phyloP scores from a whole-genome alignment of 2,888 invertebrate species.

The Lasioglossum leucozonium region DNA sequence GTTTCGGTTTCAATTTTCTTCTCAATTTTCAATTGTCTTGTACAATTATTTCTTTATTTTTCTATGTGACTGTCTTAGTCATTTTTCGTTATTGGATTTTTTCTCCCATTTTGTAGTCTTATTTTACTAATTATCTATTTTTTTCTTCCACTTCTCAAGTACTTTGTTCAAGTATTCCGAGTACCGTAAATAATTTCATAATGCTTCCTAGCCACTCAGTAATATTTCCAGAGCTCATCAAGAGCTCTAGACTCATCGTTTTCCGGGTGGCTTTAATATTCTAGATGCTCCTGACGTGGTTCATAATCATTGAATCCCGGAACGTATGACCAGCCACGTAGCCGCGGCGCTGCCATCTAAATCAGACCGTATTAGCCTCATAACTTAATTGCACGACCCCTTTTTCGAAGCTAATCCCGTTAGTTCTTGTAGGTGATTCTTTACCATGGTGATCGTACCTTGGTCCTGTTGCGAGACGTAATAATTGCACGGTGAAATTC shows the following conservation, averaged over 20 bases:
- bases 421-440: background rate
- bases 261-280: background rate
- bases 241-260: too few relatives aligned
- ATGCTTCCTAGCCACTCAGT: background rate
- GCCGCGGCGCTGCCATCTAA: background rate
- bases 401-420: slow-evolving; percentile 22
- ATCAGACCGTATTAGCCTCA: slow-evolving; percentile 8
- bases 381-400: slow-evolving; percentile 32
- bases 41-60: too few relatives aligned
- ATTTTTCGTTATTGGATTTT: too few relatives aligned
- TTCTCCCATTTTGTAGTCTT: too few relatives aligned
- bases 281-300: background rate
- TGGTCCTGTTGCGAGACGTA: background rate
- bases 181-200: background rate
- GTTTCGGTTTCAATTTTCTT: background rate
- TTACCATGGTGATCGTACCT: background rate
- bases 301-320: background rate
- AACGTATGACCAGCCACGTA: background rate
- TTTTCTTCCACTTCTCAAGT: too few relatives aligned
- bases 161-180: too few relatives aligned
- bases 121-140: too few relatives aligned
- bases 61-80: too few relatives aligned
- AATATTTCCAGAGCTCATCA: background rate
- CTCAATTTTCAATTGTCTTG: too few relatives aligned
- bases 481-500: background rate